A percentile compares a stretch with the other conserved stretches of the same genome.
Evolutionary conservation across 2,888 invertebrate genomes (phyloP).

Genomic region (Chymomyza procnemis): DNA sequence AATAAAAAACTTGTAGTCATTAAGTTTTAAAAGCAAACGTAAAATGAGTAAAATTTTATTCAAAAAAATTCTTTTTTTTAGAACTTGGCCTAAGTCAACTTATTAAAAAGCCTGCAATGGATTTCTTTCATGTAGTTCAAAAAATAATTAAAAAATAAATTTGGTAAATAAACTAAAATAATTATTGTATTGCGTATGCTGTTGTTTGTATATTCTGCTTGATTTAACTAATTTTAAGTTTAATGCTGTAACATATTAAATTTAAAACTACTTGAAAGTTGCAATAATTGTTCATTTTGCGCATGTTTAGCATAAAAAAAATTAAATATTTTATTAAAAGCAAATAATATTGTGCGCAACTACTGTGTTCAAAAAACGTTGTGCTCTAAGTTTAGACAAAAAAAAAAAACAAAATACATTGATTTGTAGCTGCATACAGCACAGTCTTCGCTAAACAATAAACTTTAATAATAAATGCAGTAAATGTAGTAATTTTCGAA

Average conservation of each 20-base stretch:
- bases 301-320: neutral
- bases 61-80: constrained; percentile 28
- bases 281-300: constrained; percentile 1
- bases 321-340: too few relatives aligned
- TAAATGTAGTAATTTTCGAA: constrained; percentile 31
- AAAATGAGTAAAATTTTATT: constrained; percentile 29
- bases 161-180: constrained; percentile 26
- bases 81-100: too few relatives aligned
- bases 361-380: neutral
- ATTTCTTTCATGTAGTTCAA: constrained; percentile 14
- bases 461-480: constrained; percentile 2
- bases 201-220: constrained; percentile 42
- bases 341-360: neutral
- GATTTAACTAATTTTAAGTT: constrained; percentile 67
- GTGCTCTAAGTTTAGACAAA: constrained; percentile 16
- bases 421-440: constrained; percentile 26
- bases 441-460: constrained; percentile 18
- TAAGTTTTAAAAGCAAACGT: constrained; percentile 12
- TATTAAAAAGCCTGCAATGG: too few relatives aligned
- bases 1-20: constrained; percentile 22
- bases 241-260: constrained; percentile 39
- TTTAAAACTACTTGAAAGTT: constrained; percentile 15
- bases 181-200: constrained; percentile 36
- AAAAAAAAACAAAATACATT: neutral
- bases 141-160: neutral